phyloP scores from a whole-genome alignment of 2,113 vertebrate genomes.

The Cavia porcellus region DNA sequence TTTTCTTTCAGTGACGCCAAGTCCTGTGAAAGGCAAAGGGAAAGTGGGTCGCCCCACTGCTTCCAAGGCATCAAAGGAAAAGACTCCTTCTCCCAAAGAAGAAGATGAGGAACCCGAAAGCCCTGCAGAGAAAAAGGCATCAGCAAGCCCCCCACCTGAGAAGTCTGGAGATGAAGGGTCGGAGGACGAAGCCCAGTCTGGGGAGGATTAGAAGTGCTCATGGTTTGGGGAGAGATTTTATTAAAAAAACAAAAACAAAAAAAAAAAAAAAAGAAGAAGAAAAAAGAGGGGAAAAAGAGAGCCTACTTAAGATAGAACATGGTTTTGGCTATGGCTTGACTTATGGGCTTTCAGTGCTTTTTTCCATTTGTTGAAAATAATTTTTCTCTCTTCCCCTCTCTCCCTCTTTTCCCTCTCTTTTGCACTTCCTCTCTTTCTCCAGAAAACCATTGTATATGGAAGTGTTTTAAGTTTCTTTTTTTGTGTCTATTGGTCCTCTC shows the following conservation, averaged over 20 bases:
- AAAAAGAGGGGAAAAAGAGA: conserved; percentile 78
- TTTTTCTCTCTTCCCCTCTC: conserved; percentile 26
- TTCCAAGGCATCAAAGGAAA: conserved; percentile 96
- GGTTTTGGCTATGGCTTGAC: conserved; percentile 92
- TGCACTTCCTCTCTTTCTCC: neutral
- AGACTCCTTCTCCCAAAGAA: conserved; percentile 96
- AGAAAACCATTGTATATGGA: conserved; percentile 81
- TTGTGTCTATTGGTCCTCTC: conserved; percentile 84
- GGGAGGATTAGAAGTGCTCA: conserved; percentile 95
- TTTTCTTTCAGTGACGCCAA: conserved; percentile 94
- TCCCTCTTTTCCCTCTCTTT: neutral
- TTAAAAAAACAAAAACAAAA: conserved; percentile 77
- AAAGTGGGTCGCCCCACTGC: conserved; percentile 96
- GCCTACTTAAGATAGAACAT: conserved; percentile 89
- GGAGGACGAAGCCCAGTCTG: conserved; percentile 97
- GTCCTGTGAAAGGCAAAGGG: conserved; percentile 98
- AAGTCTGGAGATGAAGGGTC: conserved; percentile 96
- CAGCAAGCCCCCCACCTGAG: conserved; percentile 92
- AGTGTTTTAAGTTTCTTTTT: conserved; percentile 86
- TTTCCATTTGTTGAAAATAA: conserved; percentile 72
- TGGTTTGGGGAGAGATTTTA: conserved; percentile 89
- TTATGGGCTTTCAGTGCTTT: conserved; percentile 91
- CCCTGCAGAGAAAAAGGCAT: conserved; percentile 92
- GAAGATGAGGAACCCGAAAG: conserved; percentile 96
- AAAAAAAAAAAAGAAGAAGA: conserved; percentile 47